Evolutionary conservation across 2,888 invertebrate species (phyloP), one percentile per base, ranked within the genome.

Genomic region (Cetonia aurata): DNA sequence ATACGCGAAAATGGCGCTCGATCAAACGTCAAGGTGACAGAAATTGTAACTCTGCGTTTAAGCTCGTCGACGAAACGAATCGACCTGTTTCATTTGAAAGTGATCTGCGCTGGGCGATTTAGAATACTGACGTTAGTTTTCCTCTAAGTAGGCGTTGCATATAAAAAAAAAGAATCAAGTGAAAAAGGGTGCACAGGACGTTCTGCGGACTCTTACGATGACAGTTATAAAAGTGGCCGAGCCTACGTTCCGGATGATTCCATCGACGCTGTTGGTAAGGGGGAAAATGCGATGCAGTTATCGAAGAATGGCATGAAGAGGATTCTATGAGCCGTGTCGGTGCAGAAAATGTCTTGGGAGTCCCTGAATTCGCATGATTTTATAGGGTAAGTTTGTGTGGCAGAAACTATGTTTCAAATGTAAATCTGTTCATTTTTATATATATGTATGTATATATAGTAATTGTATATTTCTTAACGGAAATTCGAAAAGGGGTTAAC

Each of bases 281-380:
- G 19, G 41, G 13, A 42, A 46, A 48, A 66, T 41, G 15, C 41
- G 19, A 13, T 46, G 9, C 37, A 8, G n/a, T 25, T 42, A 15
- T 17, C 53, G 53, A 46, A 46, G 13, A 6, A 48, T 48, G 62
- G 17, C 48, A 48, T 62, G 50, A 62, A 48, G 48, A 48, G 15
- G 12, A 12, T 15, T 17, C n/a, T 10, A 53, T 25, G 13, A n/a
- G 25, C 25, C 25, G 59, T 59, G n/a, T 48, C 66, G 53, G 53
- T 59, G 44, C n/a, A 37, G 53, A 87, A 86, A 88, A 93, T 94
- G 93, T 94, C 94, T 89, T 94, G 93, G 93, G 93, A 94, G 87
- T 93, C 93, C 75, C 88, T 93, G 80, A 91, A 92, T 84, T 92
- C 93, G 78, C 92, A 92, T 85, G 93, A 93, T 86, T 92, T 92